A percentile compares a stretch with the other conserved stretches of the same genome.
Evolutionary conservation across 2,113 vertebrate genomes (phyloP).

Genomic region (Myodes glareolus): DNA sequence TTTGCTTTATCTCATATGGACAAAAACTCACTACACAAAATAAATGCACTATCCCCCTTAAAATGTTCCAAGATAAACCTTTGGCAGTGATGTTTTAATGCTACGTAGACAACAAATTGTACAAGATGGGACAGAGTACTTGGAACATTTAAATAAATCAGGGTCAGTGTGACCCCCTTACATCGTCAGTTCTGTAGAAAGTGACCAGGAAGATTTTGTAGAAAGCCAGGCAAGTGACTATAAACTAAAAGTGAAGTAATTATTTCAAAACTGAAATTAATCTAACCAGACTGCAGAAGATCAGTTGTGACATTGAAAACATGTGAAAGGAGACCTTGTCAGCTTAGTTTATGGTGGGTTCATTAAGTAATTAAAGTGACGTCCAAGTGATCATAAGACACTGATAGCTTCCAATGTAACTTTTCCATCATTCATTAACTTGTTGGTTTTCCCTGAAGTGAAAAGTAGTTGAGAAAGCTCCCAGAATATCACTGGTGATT

Average conservation of each 20-base stretch:
- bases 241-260: slow-evolving; percentile 45
- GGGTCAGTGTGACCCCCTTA: slow-evolving; percentile 62
- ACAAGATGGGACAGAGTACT: background rate
- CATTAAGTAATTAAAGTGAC: slow-evolving; percentile 23
- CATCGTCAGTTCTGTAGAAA: slow-evolving; percentile 10
- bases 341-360: background rate
- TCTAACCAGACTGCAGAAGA: background rate
- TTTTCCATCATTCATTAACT: background rate
- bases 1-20: background rate
- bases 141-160: slow-evolving; percentile 50
- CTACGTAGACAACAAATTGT: background rate
- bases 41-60: background rate
- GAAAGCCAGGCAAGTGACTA: slow-evolving; percentile 11
- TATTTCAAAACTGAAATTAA: slow-evolving; percentile 52
- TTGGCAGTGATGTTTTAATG: background rate
- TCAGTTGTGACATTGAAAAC: slow-evolving; percentile 7
- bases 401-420: background rate
- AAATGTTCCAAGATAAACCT: slow-evolving; percentile 12
- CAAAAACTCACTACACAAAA: slow-evolving; percentile 13
- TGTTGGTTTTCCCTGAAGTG: slow-evolving; percentile 1
- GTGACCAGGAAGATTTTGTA: background rate
- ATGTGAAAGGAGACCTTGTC: background rate
- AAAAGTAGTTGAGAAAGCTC: background rate
- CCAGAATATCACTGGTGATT: background rate
- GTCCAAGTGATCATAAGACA: background rate